Evolutionary conservation across 2,113 vertebrate genomes (phyloP).

Genomic region (Carollia perspicillata): DNA sequence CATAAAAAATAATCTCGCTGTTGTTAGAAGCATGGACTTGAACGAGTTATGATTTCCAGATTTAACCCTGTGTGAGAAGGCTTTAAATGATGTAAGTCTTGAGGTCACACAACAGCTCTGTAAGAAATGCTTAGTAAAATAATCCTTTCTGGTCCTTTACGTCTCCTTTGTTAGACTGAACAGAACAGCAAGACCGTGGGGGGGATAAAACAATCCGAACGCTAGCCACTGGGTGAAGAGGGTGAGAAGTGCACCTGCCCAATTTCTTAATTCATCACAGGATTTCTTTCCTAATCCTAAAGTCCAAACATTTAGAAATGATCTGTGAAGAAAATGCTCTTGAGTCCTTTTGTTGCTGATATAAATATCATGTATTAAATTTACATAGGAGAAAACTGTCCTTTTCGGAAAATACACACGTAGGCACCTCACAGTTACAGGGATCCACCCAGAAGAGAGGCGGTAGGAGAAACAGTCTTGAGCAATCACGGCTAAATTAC

Average conservation of each 20-base stretch:
- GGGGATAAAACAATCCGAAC: neutral
- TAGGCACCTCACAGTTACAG: neutral
- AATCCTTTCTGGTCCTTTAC: neutral
- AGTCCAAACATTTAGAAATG: neutral
- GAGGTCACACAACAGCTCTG: neutral
- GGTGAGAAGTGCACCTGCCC: neutral
- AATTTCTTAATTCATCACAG: neutral
- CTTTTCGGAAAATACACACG: neutral
- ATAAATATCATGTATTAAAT: neutral
- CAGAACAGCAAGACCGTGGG: rapidly evolving
- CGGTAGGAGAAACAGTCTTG: neutral
- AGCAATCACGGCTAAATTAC: neutral
- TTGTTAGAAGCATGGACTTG: neutral
- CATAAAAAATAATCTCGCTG: neutral
- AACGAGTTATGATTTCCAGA: neutral
- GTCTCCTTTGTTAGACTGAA: neutral
- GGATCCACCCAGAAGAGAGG: neutral
- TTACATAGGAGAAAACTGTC: neutral
- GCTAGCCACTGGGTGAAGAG: neutral
- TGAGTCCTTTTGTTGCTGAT: neutral
- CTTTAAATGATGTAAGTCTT: neutral
- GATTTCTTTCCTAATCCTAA: neutral
- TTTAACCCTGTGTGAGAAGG: neutral
- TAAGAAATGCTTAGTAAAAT: neutral
- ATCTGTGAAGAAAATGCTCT: neutral